A percentile compares a stretch with the other conserved stretches of the same genome.
Conservation (phyloP, 2,888 invertebrate species). For the Schrankia costaestrigalis region DNA sequence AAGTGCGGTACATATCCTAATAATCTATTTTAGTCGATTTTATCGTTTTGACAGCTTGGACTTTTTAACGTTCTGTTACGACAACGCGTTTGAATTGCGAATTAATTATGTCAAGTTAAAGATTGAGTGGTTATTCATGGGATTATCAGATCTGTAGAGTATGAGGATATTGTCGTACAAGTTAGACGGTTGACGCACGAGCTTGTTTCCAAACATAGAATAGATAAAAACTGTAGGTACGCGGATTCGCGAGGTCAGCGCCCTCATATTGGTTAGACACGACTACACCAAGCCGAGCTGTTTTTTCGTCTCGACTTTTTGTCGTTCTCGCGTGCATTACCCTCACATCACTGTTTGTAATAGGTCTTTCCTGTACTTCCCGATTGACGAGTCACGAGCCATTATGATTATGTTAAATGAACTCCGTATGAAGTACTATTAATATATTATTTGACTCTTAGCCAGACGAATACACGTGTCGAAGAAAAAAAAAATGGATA, state of each 20-base stretch:
- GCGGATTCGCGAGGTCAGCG: constrained; percentile 67
- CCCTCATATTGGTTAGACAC: constrained; percentile 64
- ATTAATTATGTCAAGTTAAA: too few species aligned
- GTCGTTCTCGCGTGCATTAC: constrained; percentile 66
- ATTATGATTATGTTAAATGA: constrained; percentile 22
- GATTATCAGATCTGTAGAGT: constrained; percentile 15
- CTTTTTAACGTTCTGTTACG: too few species aligned
- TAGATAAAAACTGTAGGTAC: constrained; percentile 48
- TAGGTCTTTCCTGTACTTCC: constrained; percentile 25
- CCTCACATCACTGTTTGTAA: constrained; percentile 39
- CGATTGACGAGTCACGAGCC: constrained; percentile 12
- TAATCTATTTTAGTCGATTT: constrained; percentile 5
- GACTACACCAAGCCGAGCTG: constrained; percentile 41
- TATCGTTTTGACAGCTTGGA: too few species aligned
- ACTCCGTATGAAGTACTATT: constrained; percentile 22
- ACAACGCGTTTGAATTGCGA: too few species aligned
- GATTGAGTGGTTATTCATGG: too few species aligned
- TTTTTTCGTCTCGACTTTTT: constrained; percentile 62
- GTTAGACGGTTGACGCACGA: not conserved
- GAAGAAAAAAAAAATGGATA: constrained; percentile 12
- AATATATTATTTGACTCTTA: constrained; percentile 25
- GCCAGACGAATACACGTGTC: constrained; percentile 25
- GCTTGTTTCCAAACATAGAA: constrained; percentile 23
- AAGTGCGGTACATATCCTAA: too few species aligned
- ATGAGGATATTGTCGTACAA: too few species aligned